These are phyloP conservation scores for Globicephala melas DNA, from an alignment of 2,113 vertebrate species.

Conservation along the genomic window DNA sequence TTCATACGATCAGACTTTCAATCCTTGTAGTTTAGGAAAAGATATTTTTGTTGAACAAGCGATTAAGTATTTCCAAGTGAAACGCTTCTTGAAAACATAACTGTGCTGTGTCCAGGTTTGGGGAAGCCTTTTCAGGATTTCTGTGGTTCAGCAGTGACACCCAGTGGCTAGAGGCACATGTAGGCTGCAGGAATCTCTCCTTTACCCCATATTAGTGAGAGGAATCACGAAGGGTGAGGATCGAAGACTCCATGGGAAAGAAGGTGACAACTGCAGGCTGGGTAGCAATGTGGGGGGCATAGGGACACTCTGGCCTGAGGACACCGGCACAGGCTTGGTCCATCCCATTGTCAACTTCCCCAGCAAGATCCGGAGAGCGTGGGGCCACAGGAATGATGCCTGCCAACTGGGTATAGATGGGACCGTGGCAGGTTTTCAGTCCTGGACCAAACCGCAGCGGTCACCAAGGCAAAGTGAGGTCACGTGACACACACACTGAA, in stretches of 20 bases:
- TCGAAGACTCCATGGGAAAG: background rate
- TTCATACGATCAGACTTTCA: conserved; percentile 7
- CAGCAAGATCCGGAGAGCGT: accelerated
- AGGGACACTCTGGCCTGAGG: too few species aligned
- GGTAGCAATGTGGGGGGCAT: accelerated
- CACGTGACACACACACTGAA: accelerated
- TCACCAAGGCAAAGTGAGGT: background rate
- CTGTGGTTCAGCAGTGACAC: conserved; percentile 73
- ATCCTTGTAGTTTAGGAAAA: conserved; percentile 32
- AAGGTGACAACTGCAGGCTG: accelerated
- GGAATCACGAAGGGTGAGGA: background rate
- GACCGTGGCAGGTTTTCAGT: accelerated
- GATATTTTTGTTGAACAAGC: conserved; percentile 53
- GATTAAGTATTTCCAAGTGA: conserved; percentile 62
- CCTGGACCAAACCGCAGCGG: background rate
- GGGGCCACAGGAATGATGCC: accelerated
- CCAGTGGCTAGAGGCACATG: conserved; percentile 66
- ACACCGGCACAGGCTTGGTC: accelerated
- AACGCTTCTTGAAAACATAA: conserved; percentile 45
- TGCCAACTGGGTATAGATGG: accelerated
- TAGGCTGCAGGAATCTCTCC: background rate
- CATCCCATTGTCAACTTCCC: accelerated
- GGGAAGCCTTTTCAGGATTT: background rate
- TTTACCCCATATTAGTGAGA: background rate
- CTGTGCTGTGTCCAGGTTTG: background rate